These are phyloP conservation scores for Scelioninae gen. 1 DNA, from an alignment of 2,888 invertebrate species.

Conservation along the genomic window DNA sequence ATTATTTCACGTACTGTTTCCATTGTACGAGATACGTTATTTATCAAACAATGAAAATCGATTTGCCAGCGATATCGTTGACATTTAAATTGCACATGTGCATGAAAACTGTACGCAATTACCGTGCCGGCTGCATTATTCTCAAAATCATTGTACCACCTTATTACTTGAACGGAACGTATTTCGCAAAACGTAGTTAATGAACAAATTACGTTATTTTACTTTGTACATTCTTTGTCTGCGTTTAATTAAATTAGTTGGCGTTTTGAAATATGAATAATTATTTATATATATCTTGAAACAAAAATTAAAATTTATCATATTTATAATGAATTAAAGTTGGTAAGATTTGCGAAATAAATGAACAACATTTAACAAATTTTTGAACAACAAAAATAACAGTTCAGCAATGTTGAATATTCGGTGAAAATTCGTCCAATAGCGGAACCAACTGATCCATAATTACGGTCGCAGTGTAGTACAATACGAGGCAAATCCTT, in stretches of 20 bases:
- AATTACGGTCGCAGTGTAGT: slow-evolving; percentile 27
- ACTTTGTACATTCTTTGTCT: no score
- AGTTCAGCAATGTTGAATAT: slow-evolving; percentile 16
- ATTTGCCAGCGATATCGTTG: slow-evolving; percentile 23
- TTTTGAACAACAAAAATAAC: slow-evolving; percentile 15
- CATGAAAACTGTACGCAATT: slow-evolving; percentile 15
- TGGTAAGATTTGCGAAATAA: no score
- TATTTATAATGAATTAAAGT: no score
- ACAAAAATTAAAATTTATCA: no score
- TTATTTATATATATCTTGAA: no score
- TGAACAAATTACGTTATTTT: neutral
- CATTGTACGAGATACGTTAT: slow-evolving; percentile 18
- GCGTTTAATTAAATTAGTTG: no score
- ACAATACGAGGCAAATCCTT: slow-evolving; percentile 6
- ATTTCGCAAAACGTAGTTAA: neutral
- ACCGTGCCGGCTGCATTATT: neutral
- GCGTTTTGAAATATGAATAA: no score
- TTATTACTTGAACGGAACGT: neutral
- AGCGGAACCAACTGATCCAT: slow-evolving; percentile 29
- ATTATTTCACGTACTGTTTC: slow-evolving; percentile 13
- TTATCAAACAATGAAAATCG: slow-evolving; percentile 35
- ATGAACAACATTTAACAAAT: neutral
- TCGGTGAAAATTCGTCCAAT: slow-evolving; percentile 22
- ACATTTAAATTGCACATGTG: slow-evolving; percentile 25
- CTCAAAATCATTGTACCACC: slow-evolving; percentile 4